These are phyloP conservation scores for silkworm (Bombyx mori) DNA, from an alignment of 1,140 invertebrate species.

Conservation along the genomic window DNA sequence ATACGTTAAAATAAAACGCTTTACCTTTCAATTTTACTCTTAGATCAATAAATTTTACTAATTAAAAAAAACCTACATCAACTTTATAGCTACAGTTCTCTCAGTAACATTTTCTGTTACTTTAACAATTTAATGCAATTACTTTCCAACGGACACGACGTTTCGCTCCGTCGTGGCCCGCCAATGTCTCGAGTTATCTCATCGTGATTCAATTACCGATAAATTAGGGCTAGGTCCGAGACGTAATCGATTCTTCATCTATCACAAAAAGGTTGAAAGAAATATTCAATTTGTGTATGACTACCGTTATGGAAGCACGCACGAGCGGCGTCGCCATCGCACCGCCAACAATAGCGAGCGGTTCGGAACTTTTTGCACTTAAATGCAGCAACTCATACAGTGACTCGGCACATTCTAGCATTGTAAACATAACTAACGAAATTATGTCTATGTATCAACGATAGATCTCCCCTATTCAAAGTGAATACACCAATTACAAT, in stretches of 20 bases:
- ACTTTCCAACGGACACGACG: background rate
- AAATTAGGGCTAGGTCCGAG: constrained; percentile 46
- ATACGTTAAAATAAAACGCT: too few relatives aligned
- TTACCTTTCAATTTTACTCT: too few relatives aligned
- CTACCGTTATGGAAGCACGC: constrained; percentile 57
- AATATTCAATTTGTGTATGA: constrained; percentile 56
- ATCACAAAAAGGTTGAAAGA: constrained; percentile 36
- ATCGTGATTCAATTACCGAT: constrained; percentile 49
- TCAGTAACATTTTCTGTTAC: too few relatives aligned
- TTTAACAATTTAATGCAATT: background rate
- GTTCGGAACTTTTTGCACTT: constrained; percentile 47
- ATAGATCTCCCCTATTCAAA: constrained; percentile 36
- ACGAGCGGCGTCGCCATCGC: constrained; percentile 32
- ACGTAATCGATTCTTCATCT: constrained; percentile 30
- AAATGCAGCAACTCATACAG: constrained; percentile 45
- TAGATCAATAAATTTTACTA: too few relatives aligned
- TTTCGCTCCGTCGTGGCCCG: background rate
- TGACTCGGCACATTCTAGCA: constrained; percentile 50
- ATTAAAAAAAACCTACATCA: too few relatives aligned
- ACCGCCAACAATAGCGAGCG: constrained; percentile 15
- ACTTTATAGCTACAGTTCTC: too few relatives aligned
- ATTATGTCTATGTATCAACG: constrained; percentile 46
- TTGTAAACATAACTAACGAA: constrained; percentile 58
- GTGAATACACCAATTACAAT: constrained; percentile 44
- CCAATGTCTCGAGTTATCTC: constrained; percentile 16